Base-by-base conservation (phyloP, 2,888 invertebrate genomes). In the Cheilosia vernalis region DNA sequence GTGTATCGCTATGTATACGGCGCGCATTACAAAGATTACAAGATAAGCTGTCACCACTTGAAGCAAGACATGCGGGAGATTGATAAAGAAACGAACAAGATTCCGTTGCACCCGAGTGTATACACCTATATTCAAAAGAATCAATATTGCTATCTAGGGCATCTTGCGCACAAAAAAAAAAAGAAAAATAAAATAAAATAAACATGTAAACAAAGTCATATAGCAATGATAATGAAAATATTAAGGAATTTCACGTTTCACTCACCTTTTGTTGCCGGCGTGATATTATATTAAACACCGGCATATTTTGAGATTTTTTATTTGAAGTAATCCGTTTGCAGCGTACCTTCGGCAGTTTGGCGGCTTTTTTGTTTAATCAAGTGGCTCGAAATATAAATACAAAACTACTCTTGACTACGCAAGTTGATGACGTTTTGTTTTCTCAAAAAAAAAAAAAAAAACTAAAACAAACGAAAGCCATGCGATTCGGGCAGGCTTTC, bases 191-290 rank as follows among this genome's bases (percentile, higher is more conserved):
- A 6, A 27, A 27, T 27, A 6, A 30, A 7, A 19, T 15, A 47
- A 47, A 61, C 56, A 66, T 58, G 64, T 66, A 79, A 61, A 67
- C 53, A 79, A 51, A 33, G 42, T 30, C 19, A 19, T 30, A 42
- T 47, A 30, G 17, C 24, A 10, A 40, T 51, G 27, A 30, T 76
- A 63, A 70, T 51, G 27, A 30, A 78, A 63, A 70, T 60, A 85
- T 56, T 83, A 51, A 53, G 30, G 5, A 17, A 15, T 51, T 49
- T 33, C 10, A 49, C 69, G 40, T 55, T 60, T 67, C 82, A 90
- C 91, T 92, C 93, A 94, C 94, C 94, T 94, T 94, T 90, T 93
- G 94, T 90, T 93, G 94, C 90, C 94, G 93, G 89, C 94, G 93
- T 86, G 94, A 93, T 89, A 94, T 93, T 88, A 94, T 94, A 91